These are phyloP conservation scores for Vannuccia rotundouncinata DNA, from an alignment of 2,888 invertebrate genomes.

Conservation along the genomic window DNA sequence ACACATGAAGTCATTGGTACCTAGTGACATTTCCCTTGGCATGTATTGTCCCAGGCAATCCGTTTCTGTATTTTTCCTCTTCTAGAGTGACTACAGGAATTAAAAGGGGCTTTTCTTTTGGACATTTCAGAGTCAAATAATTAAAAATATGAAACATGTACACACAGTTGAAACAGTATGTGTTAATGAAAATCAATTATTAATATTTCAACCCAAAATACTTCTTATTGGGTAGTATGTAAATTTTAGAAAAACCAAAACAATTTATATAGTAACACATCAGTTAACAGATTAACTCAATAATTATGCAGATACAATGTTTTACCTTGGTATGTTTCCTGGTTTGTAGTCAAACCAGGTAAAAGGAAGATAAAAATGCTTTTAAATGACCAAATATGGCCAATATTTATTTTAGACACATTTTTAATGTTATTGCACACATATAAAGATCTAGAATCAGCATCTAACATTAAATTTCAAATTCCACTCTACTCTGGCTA, in stretches of 20 bases:
- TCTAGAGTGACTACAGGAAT: not conserved
- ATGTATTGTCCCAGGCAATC: conserved; percentile 6
- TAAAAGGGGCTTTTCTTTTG: not conserved
- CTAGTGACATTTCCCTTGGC: not conserved
- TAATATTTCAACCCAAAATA: conserved; percentile 7
- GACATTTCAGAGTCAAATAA: conserved; percentile 10
- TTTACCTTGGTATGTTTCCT: not conserved
- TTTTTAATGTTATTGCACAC: conserved; percentile 4
- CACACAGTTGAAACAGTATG: too few relatives aligned
- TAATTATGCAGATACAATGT: not conserved
- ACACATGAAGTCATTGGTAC: conserved; percentile 13
- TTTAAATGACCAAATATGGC: too few relatives aligned
- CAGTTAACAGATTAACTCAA: not conserved
- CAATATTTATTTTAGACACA: not conserved
- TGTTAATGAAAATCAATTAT: not conserved
- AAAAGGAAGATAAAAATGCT: too few relatives aligned
- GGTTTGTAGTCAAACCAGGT: too few relatives aligned
- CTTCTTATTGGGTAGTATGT: not conserved
- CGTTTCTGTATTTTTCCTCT: not conserved
- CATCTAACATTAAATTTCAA: too few relatives aligned
- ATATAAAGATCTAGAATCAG: too few relatives aligned
- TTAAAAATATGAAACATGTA: not conserved
- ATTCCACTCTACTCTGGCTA: too few relatives aligned
- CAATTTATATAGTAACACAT: not conserved
- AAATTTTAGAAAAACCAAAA: conserved; percentile 3